Base-by-base conservation (phyloP, 1,140 invertebrate species). In the Popillia japonica region DNA sequence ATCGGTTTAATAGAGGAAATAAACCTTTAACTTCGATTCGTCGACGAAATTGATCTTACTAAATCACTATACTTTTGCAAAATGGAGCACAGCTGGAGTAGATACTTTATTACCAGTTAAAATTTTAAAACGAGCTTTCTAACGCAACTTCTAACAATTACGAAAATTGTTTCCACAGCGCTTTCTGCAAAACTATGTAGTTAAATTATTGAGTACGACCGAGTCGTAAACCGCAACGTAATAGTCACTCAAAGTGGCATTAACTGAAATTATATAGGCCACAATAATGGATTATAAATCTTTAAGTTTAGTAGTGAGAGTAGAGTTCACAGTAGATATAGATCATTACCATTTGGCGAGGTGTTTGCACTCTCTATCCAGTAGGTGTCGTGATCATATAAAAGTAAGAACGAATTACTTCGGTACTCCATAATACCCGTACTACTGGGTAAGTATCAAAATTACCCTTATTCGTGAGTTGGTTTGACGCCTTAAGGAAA, bases 171-270 rank as follows among this genome's bases (percentile, higher is more conserved):
- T 68, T 68, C 61, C 61, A 68, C 61, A 68, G 22, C 22, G 61
- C 61, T 17, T 68, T 68, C 61, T 68, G 40, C 40, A 74, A 74
- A 41, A 41, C 34, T 74, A 74, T 74, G 72, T 44, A 74, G 34
- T 74, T 74, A 74, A 74, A 74, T 74, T 74, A 74, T 74, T 74
- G 72, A 74, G 72, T 68, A 68, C 61, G 61, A 20, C 27, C 22
- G 27, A 74, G 40, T 34, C 41, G 41, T 74, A 74, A 74, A 74
- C 72, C 41, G 40, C 41, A 74, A 74, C 61, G 61, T 68, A 68
- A 74, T 74, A 44, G 34, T 23, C 72, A 74, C n/a, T 74, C 41
- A 74, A 74, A 74, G 41, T 44, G 34, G 72, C 72, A 74, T 74
- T 74, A 40, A 40, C n/a, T 44, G 40, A 74, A 74, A 74, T 44